Base-by-base conservation (phyloP, 2,113 vertebrate genomes). In the Anhinga rufa region DNA sequence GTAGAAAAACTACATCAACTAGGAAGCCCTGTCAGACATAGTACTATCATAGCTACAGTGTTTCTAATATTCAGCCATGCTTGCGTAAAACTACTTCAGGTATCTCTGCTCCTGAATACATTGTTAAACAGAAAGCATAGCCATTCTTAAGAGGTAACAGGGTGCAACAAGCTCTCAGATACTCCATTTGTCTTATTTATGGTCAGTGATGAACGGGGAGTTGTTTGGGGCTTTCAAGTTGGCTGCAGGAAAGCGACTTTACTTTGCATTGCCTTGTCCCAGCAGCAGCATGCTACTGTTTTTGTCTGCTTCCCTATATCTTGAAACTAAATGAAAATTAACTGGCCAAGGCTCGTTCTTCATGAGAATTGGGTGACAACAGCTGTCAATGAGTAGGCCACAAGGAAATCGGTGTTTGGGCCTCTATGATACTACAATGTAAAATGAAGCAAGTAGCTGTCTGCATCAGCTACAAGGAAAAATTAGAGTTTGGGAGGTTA, bases 41-140 rank as follows among this genome's bases (percentile, higher is more conserved):
- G 0, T 3, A 12, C 10, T 65, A 2, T 31, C 7, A 31, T 9
- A 82, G 38, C 25, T 72, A 32, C 13, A 31, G 29, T 2, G 5
- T 17, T 70, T 89, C 19, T 38, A 78, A 78, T 34, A 84, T 21
- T 65, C 4, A 4, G 10, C 20, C 2, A 10, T 38, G 8, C 57
- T 58, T 87, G 52, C 38, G 90, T 66, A 62, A 87, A 93, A 49
- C 9, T 28, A 22, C 6, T 42, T 58, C 52, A 81, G 29, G 7
- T 54, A 22, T 10, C 26, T 83, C 64, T 75, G 22, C 20, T 86
- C 18, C 58, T 29, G 57, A 78, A 69, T 34, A 19, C 24, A 17
- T 10, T 77, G 31, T 38, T 65, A 52, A 86, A 69, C 18, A 57
- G 58, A 76, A 80, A 77, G 26, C 16, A 38, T 15, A 46, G 17